Evolutionary conservation across 2,113 vertebrate genomes (phyloP), one percentile per base, ranked within the genome.

Genomic region (Kryptolebias marmoratus): DNA sequence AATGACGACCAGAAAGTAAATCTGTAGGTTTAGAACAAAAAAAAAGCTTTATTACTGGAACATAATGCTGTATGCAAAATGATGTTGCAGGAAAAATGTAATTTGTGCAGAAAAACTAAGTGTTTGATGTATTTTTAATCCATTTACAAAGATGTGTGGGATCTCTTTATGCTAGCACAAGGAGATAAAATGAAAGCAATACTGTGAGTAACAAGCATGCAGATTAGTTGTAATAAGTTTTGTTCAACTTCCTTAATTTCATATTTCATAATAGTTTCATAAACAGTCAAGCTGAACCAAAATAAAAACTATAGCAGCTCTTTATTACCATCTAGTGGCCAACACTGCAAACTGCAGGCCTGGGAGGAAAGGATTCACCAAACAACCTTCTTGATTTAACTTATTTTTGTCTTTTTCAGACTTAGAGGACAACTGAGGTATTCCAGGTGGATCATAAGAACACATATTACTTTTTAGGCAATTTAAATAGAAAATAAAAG

Each of bases 291-390:
- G 2, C 12, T 27, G 22, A 53, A 8, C 7, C 22, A 16, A 45
- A 14, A 28, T n/a, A 1, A 36, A 63, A 11, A 28, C 49, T 52
- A 45, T 6, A 15, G 11, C 18, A 9, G 47, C 75, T 73, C 59
- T 83, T 62, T 76, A 16, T 65, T 56, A 31, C 22, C 85, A 71
- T 71, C 89, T 88, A 76, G 75, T 72, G 87, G 77, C 55, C 0
- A 30, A 0, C 15, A 1, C 6, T 1, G 15, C 0, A 31, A 64
- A 4, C 18, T 75, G 36, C 73, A 81, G 8, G 27, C 42, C 12
- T 15, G n/a, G 16, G 22, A 60, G 1, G 15, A 5, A 49, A 8
- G 31, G 5, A 11, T 36, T n/a, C 50, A 59, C 49, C 5, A 65
- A n/a, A 30, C 0, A 31, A 64, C 15, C 12, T 47, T 45, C 7